Percentiles rank a stretch among this genome's conserved stretches.
phyloP scores from a whole-genome alignment of 2,113 vertebrate species.

The Colistium nudipinnis region DNA sequence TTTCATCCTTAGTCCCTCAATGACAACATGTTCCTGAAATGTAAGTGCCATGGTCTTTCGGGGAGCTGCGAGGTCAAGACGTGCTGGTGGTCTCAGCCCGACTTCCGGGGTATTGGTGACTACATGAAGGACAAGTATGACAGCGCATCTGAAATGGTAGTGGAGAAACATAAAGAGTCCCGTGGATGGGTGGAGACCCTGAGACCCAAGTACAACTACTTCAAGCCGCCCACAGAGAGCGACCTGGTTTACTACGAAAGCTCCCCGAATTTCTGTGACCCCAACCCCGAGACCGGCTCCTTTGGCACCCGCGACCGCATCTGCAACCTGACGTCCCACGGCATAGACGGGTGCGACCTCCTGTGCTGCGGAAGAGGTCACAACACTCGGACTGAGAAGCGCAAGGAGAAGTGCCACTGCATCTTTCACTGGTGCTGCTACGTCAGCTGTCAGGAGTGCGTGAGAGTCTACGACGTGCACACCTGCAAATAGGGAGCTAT shows the following conservation, averaged over 20 bases:
- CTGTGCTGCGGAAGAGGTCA: slow-evolving; percentile 96
- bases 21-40: slow-evolving; percentile 98
- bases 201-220: slow-evolving; percentile 96
- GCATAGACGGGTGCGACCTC: slow-evolving; percentile 96
- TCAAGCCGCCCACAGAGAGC: slow-evolving; percentile 94
- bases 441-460: slow-evolving; percentile 97
- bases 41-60: slow-evolving; percentile 96
- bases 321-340: slow-evolving; percentile 96
- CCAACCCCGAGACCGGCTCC: slow-evolving; percentile 96
- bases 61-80: slow-evolving; percentile 99
- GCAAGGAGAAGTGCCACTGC: slow-evolving; percentile 98
- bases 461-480: slow-evolving; percentile 94
- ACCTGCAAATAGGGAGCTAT: slow-evolving; percentile 90
- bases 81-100: slow-evolving; percentile 98
- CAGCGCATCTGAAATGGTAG: slow-evolving; percentile 98
- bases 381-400: slow-evolving; percentile 96
- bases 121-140: slow-evolving; percentile 99
- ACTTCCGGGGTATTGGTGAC: slow-evolving; percentile 94
- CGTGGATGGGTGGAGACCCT: slow-evolving; percentile 98
- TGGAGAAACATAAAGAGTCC: slow-evolving; percentile 96
- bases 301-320: slow-evolving; percentile 94
- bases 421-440: slow-evolving; percentile 99
- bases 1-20: slow-evolving; percentile 87
- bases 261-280: slow-evolving; percentile 98
- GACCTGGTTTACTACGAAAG: slow-evolving; percentile 98